phyloP scores from a whole-genome alignment of 2,113 vertebrate genomes.

The Gymnarchus niloticus region DNA sequence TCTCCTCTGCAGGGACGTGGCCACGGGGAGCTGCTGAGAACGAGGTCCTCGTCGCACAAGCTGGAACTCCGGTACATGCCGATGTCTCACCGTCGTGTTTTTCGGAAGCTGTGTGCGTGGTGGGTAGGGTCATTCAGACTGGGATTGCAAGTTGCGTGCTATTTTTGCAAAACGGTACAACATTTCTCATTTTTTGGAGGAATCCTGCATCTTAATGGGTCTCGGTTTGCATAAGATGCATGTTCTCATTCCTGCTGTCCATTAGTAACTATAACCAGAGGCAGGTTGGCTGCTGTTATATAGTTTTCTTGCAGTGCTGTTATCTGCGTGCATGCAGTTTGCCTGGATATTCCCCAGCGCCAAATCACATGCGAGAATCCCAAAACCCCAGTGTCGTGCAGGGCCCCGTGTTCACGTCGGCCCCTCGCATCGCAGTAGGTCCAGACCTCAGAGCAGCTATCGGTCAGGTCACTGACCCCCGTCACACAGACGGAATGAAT shows the following conservation, averaged over 20 bases:
- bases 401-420: background rate
- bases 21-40: conserved; percentile 52
- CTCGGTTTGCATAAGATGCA: background rate
- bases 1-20: conserved; percentile 47
- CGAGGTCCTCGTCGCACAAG: conserved; percentile 36
- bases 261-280: background rate
- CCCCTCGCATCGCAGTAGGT: conserved; percentile 15
- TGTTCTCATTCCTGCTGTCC: too few species aligned
- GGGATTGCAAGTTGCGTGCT: too few species aligned
- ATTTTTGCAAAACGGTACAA: background rate
- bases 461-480: conserved; percentile 43
- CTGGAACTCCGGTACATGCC: conserved; percentile 44
- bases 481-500: conserved; percentile 55
- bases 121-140: background rate
- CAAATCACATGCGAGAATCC: background rate
- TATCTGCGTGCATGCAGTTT: background rate
- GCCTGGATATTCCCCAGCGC: background rate
- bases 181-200: background rate
- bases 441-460: conserved; percentile 12
- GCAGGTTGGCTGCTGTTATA: background rate
- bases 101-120: background rate
- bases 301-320: background rate
- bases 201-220: background rate
- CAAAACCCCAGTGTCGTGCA: background rate
- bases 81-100: background rate